These are phyloP conservation scores for Crenichthys baileyi DNA, from an alignment of 2,797 vertebrate genomes.

Conservation along the genomic window DNA sequence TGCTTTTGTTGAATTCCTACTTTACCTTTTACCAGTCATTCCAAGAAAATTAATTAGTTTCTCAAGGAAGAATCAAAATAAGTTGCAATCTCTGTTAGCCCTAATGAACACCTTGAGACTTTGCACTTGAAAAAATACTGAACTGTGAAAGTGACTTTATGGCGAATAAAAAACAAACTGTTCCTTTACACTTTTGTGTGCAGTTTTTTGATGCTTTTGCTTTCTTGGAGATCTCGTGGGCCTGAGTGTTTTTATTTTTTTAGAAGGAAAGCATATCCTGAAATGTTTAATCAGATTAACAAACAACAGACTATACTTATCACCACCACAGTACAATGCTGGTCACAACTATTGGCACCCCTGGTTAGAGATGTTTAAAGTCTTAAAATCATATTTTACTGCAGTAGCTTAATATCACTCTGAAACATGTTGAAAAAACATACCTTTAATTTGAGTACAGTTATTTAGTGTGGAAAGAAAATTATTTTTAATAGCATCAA, in stretches of 20 bases:
- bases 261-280: not conserved
- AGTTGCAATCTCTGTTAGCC: not conserved
- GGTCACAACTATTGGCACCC: too few relatives aligned
- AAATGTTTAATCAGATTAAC: not conserved
- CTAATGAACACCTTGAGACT: conserved; percentile 6
- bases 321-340: too few relatives aligned
- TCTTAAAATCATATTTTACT: not conserved
- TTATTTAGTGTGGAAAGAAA: not conserved
- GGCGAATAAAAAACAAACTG: not conserved
- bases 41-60: not conserved
- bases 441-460: not conserved
- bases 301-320: too few relatives aligned
- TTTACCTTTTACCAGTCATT: conserved; percentile 24
- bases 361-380: too few relatives aligned
- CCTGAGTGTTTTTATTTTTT: not conserved
- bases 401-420: not conserved
- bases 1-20: conserved; percentile 36
- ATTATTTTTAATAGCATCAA: not conserved
- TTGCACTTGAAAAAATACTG: conserved; percentile 5
- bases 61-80: not conserved
- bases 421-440: not conserved
- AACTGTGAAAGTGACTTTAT: not conserved
- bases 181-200: not conserved
- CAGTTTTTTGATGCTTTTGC: not conserved
- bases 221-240: not conserved